Evolutionary conservation across 2,888 invertebrate genomes (phyloP).

Genomic region (Andrena hattorfiana): DNA sequence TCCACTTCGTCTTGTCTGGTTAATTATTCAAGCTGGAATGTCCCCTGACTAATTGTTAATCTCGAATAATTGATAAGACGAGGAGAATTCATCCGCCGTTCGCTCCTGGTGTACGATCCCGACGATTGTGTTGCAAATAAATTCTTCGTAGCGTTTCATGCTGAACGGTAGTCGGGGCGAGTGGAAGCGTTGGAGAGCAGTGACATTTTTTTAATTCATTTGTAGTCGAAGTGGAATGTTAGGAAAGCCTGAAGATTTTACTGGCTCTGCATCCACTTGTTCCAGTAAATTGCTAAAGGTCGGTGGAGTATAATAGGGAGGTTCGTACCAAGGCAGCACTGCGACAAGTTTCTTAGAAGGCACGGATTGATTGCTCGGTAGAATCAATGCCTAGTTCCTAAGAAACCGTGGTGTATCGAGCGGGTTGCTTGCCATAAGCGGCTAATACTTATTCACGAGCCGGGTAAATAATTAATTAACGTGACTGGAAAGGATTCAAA

Average conservation of each 20-base stretch:
- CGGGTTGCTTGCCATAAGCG: constrained; percentile 51
- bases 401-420: constrained; percentile 52
- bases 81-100: neutral
- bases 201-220: neutral
- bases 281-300: constrained; percentile 7
- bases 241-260: neutral
- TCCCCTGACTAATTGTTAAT: constrained; percentile 56
- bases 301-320: neutral
- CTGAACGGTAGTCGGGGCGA: neutral
- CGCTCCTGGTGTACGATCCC: too few relatives aligned
- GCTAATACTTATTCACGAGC: constrained; percentile 74
- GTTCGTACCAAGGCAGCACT: constrained; percentile 30
- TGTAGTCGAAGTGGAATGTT: neutral
- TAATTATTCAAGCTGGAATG: constrained; percentile 52
- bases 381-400: constrained; percentile 61
- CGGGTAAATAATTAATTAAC: constrained; percentile 78
- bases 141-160: too few relatives aligned
- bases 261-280: neutral
- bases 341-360: constrained; percentile 60
- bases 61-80: constrained; percentile 26
- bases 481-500: constrained; percentile 68
- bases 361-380: constrained; percentile 59
- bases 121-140: too few relatives aligned
- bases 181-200: neutral
- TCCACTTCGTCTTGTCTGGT: constrained; percentile 50